Conservation (phyloP, 2,888 invertebrate species). For the Acronicta leporina region DNA sequence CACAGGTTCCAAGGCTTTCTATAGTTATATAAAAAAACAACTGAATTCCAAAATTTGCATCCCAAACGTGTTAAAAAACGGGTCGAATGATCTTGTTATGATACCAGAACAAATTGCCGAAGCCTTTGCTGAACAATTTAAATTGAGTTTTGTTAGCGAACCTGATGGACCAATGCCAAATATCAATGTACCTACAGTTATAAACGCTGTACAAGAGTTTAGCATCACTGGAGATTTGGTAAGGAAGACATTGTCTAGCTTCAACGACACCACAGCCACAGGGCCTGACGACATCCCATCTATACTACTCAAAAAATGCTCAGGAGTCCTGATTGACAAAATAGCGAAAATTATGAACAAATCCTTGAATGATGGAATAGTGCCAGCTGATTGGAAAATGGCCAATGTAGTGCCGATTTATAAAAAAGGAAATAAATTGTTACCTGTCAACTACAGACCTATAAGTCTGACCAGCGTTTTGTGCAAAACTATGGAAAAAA, state of each 20-base stretch:
- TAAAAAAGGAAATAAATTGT: constrained; percentile 1
- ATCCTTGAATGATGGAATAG: not conserved
- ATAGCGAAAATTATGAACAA: not conserved
- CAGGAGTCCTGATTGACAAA: not conserved
- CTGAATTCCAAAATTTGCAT: not conserved
- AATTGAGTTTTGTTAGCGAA: not conserved
- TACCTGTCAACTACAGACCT: not conserved
- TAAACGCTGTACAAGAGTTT: not conserved
- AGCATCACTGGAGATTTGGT: not conserved
- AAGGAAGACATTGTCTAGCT: not conserved
- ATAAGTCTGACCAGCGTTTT: no score
- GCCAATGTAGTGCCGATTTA: constrained; percentile 1
- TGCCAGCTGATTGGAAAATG: not conserved
- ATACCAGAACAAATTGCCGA: not conserved
- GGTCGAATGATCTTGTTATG: not conserved
- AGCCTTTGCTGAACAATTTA: constrained; percentile 1
- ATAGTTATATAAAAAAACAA: constrained; percentile 1
- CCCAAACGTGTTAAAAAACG: not conserved
- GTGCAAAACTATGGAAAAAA: no score
- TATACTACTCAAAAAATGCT: not conserved
- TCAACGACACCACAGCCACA: not conserved
- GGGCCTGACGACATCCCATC: constrained; percentile 1
- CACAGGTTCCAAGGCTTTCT: not conserved
- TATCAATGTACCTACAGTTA: not conserved
- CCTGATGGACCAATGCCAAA: not conserved